Conservation (phyloP, 2,113 vertebrate genomes). For the Maccullochella peelii region DNA sequence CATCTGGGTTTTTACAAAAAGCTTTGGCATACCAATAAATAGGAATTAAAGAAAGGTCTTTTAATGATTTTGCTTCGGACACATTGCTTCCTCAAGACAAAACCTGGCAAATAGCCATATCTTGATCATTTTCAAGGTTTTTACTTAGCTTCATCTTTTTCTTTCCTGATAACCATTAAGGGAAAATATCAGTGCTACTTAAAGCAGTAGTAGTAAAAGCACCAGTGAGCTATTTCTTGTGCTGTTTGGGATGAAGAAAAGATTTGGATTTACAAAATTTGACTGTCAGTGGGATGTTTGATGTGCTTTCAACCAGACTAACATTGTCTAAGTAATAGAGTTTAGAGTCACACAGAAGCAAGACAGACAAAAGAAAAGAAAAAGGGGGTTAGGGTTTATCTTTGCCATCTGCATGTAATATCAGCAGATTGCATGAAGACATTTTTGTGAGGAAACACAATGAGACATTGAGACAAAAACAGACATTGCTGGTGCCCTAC, state of each 20-base stretch:
- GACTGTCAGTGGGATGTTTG: not conserved
- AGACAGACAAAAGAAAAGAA: not conserved
- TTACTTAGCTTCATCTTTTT: not conserved
- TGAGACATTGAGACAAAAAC: not conserved
- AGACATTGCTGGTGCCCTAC: not conserved
- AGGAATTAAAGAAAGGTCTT: not conserved
- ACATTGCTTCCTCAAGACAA: not conserved
- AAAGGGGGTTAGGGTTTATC: not conserved
- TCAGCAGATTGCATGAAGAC: not conserved
- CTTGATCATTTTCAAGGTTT: conserved; percentile 19
- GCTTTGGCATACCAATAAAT: not conserved
- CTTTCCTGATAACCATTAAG: conserved; percentile 3
- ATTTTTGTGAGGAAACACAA: not conserved
- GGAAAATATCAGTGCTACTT: conserved; percentile 10
- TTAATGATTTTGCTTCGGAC: not conserved
- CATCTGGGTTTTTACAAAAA: not conserved
- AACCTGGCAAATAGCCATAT: conserved; percentile 1
- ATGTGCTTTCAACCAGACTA: conserved; percentile 6
- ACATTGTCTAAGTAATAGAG: not conserved
- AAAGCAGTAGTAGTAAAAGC: not conserved
- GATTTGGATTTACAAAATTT: not conserved
- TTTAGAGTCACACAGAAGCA: not conserved
- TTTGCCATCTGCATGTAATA: not conserved
- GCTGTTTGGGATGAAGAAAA: not conserved
- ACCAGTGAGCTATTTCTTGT: not conserved